phyloP scores from a whole-genome alignment of 1,140 invertebrate genomes.

The Lasioglossum baleicum region DNA sequence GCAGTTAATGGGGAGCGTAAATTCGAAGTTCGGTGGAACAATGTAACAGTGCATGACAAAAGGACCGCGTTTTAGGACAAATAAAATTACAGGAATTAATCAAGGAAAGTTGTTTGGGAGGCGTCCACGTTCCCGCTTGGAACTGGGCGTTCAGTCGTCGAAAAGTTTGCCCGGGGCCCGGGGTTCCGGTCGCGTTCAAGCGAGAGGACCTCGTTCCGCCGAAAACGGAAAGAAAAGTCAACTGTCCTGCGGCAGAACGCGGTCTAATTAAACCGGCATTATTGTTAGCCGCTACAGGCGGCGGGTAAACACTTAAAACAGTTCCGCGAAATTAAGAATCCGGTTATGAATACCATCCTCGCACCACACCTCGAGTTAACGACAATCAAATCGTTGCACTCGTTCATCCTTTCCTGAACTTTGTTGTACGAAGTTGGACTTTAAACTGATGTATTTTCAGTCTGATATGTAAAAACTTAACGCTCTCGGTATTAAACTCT shows the following conservation, averaged over 20 bases:
- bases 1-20: not conserved
- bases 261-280: not conserved
- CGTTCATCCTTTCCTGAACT: too few species aligned
- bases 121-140: not conserved
- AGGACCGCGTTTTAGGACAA: slow-evolving; percentile 1
- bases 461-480: too few species aligned
- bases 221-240: slow-evolving; percentile 6
- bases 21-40: not conserved
- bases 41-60: slow-evolving; percentile 8
- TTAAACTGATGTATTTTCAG: too few species aligned
- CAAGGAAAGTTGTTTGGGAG: slow-evolving; percentile 4
- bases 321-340: not conserved
- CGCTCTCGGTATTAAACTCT: too few species aligned
- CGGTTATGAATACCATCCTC: too few species aligned
- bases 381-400: too few species aligned
- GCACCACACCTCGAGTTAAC: too few species aligned
- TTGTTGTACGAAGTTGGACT: too few species aligned
- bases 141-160: slow-evolving; percentile 1
- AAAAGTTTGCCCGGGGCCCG: not conserved
- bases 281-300: not conserved
- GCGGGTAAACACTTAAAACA: not conserved
- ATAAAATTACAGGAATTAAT: slow-evolving; percentile 13
- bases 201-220: not conserved
- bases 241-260: not conserved
- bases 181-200: not conserved